Evolutionary conservation across 2,888 invertebrate genomes (phyloP).

Genomic region (Tillus elongatus): DNA sequence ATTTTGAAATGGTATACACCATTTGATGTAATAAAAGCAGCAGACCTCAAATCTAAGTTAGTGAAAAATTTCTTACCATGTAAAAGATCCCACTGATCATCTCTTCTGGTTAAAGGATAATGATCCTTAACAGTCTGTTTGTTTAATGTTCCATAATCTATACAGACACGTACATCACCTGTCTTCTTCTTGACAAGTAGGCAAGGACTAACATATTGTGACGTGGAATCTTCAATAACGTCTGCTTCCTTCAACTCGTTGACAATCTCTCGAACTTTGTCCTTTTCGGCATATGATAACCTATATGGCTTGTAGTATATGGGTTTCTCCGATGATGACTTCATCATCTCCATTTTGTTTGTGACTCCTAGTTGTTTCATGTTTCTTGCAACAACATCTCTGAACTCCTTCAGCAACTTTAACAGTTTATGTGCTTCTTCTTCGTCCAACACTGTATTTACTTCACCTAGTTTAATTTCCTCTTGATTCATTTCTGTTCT

Average conservation of each 20-base stretch:
- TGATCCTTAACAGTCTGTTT: slow-evolving; percentile 25
- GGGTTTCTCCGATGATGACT: slow-evolving; percentile 7
- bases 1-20: slow-evolving; percentile 28
- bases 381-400: slow-evolving; percentile 7
- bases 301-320: slow-evolving; percentile 5
- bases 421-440: slow-evolving; percentile 7
- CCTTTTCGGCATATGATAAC: neutral
- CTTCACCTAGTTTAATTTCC: slow-evolving; percentile 10
- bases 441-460: slow-evolving; percentile 9
- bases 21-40: slow-evolving; percentile 28
- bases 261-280: slow-evolving; percentile 4
- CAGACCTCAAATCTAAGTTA: slow-evolving; percentile 26
- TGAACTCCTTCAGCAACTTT: neutral
- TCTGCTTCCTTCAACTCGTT: neutral
- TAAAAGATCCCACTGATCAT: slow-evolving; percentile 26
- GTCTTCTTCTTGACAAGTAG: slow-evolving; percentile 26
- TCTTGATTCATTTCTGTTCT: slow-evolving; percentile 5
- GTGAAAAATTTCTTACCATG: slow-evolving; percentile 23
- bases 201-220: slow-evolving; percentile 23
- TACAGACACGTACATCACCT: slow-evolving; percentile 20
- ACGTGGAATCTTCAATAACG: slow-evolving; percentile 11
- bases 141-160: slow-evolving; percentile 30
- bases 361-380: slow-evolving; percentile 12
- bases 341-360: slow-evolving; percentile 10
- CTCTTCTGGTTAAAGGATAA: slow-evolving; percentile 29